These are phyloP conservation scores for Malurus leucopterus DNA, from an alignment of 2,797 vertebrate genomes.

Conservation along the genomic window DNA sequence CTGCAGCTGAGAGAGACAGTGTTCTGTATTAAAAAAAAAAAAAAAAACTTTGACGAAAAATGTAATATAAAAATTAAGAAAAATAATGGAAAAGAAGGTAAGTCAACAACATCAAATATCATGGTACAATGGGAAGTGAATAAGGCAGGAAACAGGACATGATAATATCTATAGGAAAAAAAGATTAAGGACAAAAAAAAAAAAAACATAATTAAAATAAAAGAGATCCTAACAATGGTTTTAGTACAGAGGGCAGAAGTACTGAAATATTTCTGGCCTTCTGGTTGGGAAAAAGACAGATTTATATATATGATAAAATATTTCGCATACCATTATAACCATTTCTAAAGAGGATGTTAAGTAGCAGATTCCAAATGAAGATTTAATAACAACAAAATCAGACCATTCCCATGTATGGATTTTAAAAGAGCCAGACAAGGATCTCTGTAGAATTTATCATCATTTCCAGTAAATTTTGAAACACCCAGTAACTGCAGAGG, in stretches of 20 bases:
- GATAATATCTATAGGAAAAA: slow-evolving; percentile 15
- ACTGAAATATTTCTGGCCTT: slow-evolving; percentile 22
- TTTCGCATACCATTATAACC: slow-evolving; percentile 25
- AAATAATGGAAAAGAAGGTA: neutral
- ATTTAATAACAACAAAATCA: slow-evolving; percentile 1
- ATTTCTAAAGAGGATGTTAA: slow-evolving; percentile 7
- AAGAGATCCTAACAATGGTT: neutral
- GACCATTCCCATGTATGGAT: neutral
- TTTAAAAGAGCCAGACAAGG: neutral
- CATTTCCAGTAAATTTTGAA: slow-evolving; percentile 15
- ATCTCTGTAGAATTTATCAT: neutral
- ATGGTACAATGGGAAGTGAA: neutral
- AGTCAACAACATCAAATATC: neutral
- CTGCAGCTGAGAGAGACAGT: neutral
- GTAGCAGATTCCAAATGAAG: slow-evolving; percentile 29
- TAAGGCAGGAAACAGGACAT: slow-evolving; percentile 15
- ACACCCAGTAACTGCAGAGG: neutral
- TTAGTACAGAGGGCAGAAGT: slow-evolving; percentile 11
- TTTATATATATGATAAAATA: slow-evolving; percentile 39
- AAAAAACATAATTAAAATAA: slow-evolving; percentile 15
- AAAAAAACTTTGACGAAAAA: neutral
- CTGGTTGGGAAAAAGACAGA: slow-evolving; percentile 7
- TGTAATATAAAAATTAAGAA: neutral
- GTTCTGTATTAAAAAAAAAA: neutral
- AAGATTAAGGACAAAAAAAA: neutral